Conservation (phyloP, 2,888 invertebrate genomes). For the Drosophila trichaetosa region DNA sequence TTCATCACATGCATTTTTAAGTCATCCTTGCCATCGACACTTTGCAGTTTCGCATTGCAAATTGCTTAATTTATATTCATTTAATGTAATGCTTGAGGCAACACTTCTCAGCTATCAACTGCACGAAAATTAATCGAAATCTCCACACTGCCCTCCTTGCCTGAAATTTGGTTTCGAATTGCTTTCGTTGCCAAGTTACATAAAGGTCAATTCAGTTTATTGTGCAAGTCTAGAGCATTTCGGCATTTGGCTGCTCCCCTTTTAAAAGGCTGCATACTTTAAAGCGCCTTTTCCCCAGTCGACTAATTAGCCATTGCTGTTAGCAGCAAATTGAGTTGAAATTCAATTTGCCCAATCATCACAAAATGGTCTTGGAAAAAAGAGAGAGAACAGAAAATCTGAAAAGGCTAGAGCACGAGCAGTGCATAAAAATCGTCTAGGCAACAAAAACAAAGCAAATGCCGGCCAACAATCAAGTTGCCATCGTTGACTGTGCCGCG, state of each 20-base stretch:
- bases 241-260: neutral
- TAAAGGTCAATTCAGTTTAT: constrained; percentile 13
- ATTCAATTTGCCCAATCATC: constrained; percentile 75
- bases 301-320: constrained; percentile 62
- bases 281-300: constrained; percentile 34
- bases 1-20: constrained; percentile 1
- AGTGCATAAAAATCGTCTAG: constrained; percentile 37
- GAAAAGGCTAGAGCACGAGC: constrained; percentile 26
- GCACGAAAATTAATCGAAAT: neutral
- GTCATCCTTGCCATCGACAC: constrained; percentile 23
- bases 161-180: constrained; percentile 11
- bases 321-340: constrained; percentile 70
- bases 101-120: constrained; percentile 2
- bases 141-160: neutral
- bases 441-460: constrained; percentile 22
- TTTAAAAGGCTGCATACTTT: constrained; percentile 59
- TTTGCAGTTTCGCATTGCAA: constrained; percentile 8
- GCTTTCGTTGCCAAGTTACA: constrained; percentile 11
- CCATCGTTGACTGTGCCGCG: constrained; percentile 37
- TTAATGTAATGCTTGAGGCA: constrained; percentile 40
- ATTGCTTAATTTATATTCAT: constrained; percentile 60
- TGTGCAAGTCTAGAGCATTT: constrained; percentile 9
- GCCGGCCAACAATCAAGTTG: constrained; percentile 62
- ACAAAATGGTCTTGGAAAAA: constrained; percentile 44
- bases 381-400: constrained; percentile 23